Evolutionary conservation across 2,113 vertebrate species (phyloP), one percentile per base, ranked within the genome.

Genomic region (Dryoscopus gambensis): DNA sequence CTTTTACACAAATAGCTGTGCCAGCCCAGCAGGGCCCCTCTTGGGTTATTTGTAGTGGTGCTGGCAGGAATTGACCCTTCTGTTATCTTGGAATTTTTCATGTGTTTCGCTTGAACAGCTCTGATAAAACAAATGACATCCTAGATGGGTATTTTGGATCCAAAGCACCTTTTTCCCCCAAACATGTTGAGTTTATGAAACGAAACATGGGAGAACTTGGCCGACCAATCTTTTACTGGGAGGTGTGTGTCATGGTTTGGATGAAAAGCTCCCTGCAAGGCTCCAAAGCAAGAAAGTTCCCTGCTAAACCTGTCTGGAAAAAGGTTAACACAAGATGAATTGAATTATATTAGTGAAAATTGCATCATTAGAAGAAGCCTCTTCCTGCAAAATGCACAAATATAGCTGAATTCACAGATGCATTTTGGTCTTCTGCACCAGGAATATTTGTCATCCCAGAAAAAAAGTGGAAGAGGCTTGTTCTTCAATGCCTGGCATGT

Each of bases 391-490:
- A 96, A 94, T 70, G 90, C 71, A 88, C 71, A 63, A 86, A 84
- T 93, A 37, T 1, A 87, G 73, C 87, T 87, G 80, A 95, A 82
- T 81, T 92, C 90, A 86, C 90, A 92, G 95, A 92, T 88, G 95
- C 64, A 75, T 90, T 88, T 60, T 79, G 83, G 60, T 86, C 88
- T 89, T 67, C 83, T 94, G 83, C 86, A 81, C 76, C 60, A 62
- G 85, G 88, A 92, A 17, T 86, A 90, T 95, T 96, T 97, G 95
- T 95, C 85, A 84, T 84, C 85, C 73, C 44, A 24, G 90, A 64
- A 87, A 71, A 64, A 90, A 93, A 84, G 93, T 92, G 69, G 76
- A 60, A 92, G 83, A 81, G 44, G 79, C 85, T 96, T 86, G 85
- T 94, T 90, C 76, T 90, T 92, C 90, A 89, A 20, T 69, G 91